A percentile compares a stretch with the other conserved stretches of the same genome.
phyloP scores from a whole-genome alignment of 1,140 invertebrate genomes.

The Lineus longissimus region DNA sequence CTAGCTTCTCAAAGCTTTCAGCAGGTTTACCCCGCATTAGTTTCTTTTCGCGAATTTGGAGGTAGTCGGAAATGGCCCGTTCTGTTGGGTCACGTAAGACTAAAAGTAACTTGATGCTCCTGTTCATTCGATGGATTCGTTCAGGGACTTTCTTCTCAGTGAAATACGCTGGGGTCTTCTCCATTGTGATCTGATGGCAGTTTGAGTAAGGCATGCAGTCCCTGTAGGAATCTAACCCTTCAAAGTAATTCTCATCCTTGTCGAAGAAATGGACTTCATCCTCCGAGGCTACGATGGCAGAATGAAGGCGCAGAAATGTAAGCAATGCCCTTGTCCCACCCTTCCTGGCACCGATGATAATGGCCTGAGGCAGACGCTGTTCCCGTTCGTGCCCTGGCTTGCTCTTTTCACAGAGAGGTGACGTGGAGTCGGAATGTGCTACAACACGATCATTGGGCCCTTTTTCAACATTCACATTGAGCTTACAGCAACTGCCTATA shows the following conservation, averaged over 20 bases:
- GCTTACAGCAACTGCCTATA: too few species aligned
- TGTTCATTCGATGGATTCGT: slow-evolving; percentile 81
- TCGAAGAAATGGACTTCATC: slow-evolving; percentile 56
- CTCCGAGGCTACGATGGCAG: slow-evolving; percentile 41
- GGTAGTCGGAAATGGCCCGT: slow-evolving; percentile 85
- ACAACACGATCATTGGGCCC: too few species aligned
- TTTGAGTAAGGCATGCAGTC: slow-evolving; percentile 43
- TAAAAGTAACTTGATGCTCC: slow-evolving; percentile 76
- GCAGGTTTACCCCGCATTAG: slow-evolving; percentile 20
- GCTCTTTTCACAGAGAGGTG: too few species aligned
- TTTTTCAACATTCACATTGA: too few species aligned
- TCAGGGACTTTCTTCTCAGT: slow-evolving; percentile 66
- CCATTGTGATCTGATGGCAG: slow-evolving; percentile 52
- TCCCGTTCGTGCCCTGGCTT: slow-evolving; percentile 14
- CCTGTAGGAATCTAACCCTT: slow-evolving; percentile 55
- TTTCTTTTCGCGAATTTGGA: slow-evolving; percentile 58
- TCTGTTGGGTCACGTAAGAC: slow-evolving; percentile 89
- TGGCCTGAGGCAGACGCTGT: slow-evolving; percentile 37
- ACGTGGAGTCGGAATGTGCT: too few species aligned
- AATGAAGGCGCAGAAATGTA: slow-evolving; percentile 52
- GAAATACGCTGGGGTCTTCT: slow-evolving; percentile 59
- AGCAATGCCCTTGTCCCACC: slow-evolving; percentile 56
- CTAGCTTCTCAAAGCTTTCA: slow-evolving; percentile 37
- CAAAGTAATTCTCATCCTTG: slow-evolving; percentile 43
- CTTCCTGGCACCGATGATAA: slow-evolving; percentile 56